A percentile compares a stretch with the other conserved stretches of the same genome.
These are phyloP conservation scores for Calephelis perditalis DNA, from an alignment of 2,888 invertebrate genomes.

Conservation along the genomic window DNA sequence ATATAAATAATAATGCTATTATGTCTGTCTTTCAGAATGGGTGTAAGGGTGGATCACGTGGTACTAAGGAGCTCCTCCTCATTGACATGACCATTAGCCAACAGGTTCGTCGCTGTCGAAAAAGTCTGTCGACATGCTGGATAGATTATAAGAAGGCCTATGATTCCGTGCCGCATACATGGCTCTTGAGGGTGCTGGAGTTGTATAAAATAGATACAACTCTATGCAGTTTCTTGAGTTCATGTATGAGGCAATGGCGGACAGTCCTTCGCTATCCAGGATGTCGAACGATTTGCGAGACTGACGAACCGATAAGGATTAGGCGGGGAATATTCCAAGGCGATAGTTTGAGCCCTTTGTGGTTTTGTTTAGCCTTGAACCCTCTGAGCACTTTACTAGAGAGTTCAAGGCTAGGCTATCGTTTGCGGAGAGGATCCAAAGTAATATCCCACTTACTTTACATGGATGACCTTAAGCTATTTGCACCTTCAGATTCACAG, in stretches of 20 bases:
- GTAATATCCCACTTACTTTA: not conserved
- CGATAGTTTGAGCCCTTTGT: constrained; percentile 1
- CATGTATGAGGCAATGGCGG: no score
- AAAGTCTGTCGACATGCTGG: not conserved
- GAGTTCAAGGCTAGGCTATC: not conserved
- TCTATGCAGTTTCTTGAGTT: no score
- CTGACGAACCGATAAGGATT: not conserved
- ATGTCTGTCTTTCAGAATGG: not conserved
- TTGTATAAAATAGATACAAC: not conserved
- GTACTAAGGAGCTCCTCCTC: not conserved
- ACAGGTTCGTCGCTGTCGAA: not conserved
- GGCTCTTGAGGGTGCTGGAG: not conserved
- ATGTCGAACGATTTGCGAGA: no score
- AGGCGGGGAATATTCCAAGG: not conserved
- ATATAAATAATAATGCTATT: not conserved
- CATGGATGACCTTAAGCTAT: constrained; percentile 1
- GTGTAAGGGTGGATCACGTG: not conserved
- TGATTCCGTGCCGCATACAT: not conserved
- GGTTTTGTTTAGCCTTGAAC: not conserved
- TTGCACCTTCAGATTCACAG: not conserved
- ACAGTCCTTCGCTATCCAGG: no score
- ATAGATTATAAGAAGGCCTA: no score
- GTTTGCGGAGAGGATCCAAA: not conserved
- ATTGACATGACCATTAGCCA: not conserved
- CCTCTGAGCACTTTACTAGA: not conserved